Evolutionary conservation across 2,797 vertebrate genomes (phyloP), one percentile per base, ranked within the genome.

Genomic region (Phoebastria nigripes): DNA sequence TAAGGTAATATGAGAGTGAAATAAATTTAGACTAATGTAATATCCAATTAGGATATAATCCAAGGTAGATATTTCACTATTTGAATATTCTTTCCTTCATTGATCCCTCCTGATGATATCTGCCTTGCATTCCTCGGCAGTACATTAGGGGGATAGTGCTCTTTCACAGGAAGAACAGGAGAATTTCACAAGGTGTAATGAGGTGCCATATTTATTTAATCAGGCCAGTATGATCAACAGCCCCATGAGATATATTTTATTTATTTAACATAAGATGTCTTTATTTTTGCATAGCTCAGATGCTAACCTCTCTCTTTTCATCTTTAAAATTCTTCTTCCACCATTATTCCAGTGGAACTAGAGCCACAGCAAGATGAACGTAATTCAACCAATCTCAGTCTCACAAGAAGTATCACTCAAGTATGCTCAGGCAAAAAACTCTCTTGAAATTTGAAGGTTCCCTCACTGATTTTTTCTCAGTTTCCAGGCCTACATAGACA

Each of bases 11-110:
- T 41, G 52, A 93, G n/a, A 86, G 44, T 70, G 85, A 95, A 92
- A 90, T 94, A 94, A 91, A 93, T 94, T 95, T 89, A 88, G n/a
- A 73, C 37, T 91, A 86, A 89, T 80, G 62, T 73, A 88, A 95
- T 92, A 91, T 35, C 81, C 56, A 95, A 89, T 92, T 92, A 91
- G 56, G 85, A 83, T 81, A 69, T 65, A 93, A 94, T 87, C 77
- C 86, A 93, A 93, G 26, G 47, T 66, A 94, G 93, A 52, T 93
- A 87, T 92, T 92, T 95, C 69, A 85, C 49, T 85, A 33, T 85
- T 84, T 89, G 41, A 86, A 91, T 91, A 89, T 89, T 93, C 63
- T 86, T 93, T 66, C 66, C 55, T 78, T 90, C 77, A 86, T 22
- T 78, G 74, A 96, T 92, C 49, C 15, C 18, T 93, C 14, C 17